phyloP scores from a whole-genome alignment of 2,888 invertebrate genomes.

The Erebia palarica region DNA sequence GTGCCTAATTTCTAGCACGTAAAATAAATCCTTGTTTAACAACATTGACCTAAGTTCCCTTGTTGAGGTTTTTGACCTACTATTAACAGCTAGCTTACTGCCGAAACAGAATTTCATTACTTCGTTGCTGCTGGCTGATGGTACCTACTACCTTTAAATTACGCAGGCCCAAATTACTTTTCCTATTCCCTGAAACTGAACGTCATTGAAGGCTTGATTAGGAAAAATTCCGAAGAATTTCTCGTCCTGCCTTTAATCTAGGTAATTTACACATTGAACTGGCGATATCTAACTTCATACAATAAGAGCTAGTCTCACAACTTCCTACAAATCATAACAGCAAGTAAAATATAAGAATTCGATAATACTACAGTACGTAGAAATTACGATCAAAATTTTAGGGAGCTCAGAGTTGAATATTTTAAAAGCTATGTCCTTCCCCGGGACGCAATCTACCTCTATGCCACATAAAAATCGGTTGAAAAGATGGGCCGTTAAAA shows the following conservation, averaged over 20 bases:
- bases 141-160: slow-evolving; percentile 3
- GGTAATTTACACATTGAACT: slow-evolving; percentile 1
- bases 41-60: too few relatives aligned
- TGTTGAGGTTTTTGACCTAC: neutral
- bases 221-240: slow-evolving; percentile 3
- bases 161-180: slow-evolving; percentile 8
- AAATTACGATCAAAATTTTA: neutral
- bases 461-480: too few relatives aligned
- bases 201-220: slow-evolving; percentile 9
- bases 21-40: too few relatives aligned
- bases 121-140: neutral
- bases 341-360: too few relatives aligned
- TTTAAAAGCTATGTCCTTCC: too few relatives aligned
- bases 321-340: neutral
- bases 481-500: too few relatives aligned
- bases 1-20: too few relatives aligned
- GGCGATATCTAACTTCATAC: neutral
- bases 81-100: neutral
- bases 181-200: neutral
- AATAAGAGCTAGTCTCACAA: neutral
- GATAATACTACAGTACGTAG: neutral
- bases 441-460: too few relatives aligned
- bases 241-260: slow-evolving; percentile 8
- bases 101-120: neutral
- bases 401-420: neutral